Evolutionary conservation across 2,888 invertebrate species (phyloP).

Genomic region (Chorisops tibialis): DNA sequence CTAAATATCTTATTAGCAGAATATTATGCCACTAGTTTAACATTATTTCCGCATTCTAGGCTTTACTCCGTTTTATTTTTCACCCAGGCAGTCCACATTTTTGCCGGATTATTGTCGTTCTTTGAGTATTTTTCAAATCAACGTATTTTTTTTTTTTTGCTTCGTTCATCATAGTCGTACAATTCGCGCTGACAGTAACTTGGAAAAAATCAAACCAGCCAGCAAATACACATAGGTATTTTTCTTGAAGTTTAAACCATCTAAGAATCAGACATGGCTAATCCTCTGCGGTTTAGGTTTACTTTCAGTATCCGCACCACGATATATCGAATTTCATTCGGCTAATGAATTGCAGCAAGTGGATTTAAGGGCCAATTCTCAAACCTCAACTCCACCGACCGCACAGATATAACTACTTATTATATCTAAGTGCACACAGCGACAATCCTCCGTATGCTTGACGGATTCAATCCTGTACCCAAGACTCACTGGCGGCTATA

Average conservation of each 20-base stretch:
- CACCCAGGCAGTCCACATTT: no score
- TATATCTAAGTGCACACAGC: not conserved
- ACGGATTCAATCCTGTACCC: no score
- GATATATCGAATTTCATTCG: constrained; percentile 14
- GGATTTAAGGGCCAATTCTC: constrained; percentile 11
- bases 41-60: no score
- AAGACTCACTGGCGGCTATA: no score
- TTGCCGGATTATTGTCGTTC: no score
- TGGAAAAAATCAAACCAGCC: not conserved
- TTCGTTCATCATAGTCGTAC: no score
- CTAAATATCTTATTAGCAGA: no score
- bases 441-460: not conserved
- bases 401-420: not conserved
- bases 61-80: no score
- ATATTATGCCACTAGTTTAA: no score
- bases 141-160: no score
- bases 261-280: constrained; percentile 25
- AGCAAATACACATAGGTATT: not conserved
- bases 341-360: constrained; percentile 24
- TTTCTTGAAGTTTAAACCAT: constrained; percentile 1
- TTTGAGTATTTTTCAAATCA: no score
- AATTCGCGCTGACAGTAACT: not conserved
- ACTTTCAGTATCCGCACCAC: constrained; percentile 22
- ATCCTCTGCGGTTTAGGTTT: constrained; percentile 25
- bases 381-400: constrained; percentile 7